phyloP scores from a whole-genome alignment of 2,888 invertebrate species.

The Dryadula phaetusa region DNA sequence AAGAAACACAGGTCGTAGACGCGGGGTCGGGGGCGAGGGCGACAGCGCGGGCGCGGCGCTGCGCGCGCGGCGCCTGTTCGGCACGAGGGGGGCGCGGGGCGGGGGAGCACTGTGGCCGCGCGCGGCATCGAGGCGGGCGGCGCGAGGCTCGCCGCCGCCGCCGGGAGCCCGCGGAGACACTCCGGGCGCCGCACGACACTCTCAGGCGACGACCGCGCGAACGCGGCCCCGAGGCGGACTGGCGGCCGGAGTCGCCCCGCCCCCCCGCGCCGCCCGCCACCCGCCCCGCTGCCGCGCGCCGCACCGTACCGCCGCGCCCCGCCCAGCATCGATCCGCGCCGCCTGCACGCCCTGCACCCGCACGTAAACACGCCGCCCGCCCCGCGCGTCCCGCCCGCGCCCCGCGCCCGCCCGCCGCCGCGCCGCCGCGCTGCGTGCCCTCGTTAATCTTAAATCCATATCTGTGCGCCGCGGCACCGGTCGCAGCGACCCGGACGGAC shows the following conservation, averaged over 20 bases:
- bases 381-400: constrained; percentile 85
- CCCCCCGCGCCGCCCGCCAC: constrained; percentile 58
- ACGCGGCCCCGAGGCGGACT: constrained; percentile 81
- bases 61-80: constrained; percentile 73
- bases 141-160: constrained; percentile 82
- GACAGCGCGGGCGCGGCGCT: constrained; percentile 75
- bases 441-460: constrained; percentile 79
- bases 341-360: constrained; percentile 69
- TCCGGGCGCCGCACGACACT: constrained; percentile 74
- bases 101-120: constrained; percentile 55
- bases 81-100: constrained; percentile 79
- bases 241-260: constrained; percentile 60
- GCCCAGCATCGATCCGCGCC: constrained; percentile 63
- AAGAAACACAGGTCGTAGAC: constrained; percentile 92
- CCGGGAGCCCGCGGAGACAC: constrained; percentile 77
- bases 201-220: constrained; percentile 79
- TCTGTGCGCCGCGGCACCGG: constrained; percentile 63
- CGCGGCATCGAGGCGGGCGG: constrained; percentile 85
- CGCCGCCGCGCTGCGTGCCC: constrained; percentile 79
- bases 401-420: constrained; percentile 63
- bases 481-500: constrained; percentile 51
- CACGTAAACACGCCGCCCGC: constrained; percentile 89
- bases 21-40: constrained; percentile 81
- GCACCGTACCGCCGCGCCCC: constrained; percentile 58
- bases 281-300: constrained; percentile 12